Evolutionary conservation across 2,888 invertebrate genomes (phyloP).

Genomic region (Ashinkailepas kermadecensis): DNA sequence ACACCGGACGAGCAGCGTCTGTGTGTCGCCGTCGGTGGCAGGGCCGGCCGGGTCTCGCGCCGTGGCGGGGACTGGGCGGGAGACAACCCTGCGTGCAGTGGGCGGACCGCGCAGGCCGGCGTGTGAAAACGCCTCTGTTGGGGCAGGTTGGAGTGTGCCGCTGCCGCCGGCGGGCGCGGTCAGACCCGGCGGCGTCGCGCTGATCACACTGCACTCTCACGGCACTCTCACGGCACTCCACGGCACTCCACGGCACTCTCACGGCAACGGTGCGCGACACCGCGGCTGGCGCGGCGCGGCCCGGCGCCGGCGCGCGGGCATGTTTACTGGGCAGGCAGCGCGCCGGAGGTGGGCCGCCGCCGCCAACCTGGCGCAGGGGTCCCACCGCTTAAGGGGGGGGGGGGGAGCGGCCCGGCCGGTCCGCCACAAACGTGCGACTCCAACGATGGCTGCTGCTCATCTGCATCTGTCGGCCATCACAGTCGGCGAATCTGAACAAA

Average conservation of each 20-base stretch:
- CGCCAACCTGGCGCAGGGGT: background rate
- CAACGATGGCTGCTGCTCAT: no score
- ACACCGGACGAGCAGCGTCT: no score
- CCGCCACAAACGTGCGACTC: no score
- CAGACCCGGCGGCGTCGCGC: background rate
- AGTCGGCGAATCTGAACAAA: background rate
- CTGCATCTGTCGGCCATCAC: background rate
- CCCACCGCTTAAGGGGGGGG: background rate
- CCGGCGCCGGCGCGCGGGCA: background rate
- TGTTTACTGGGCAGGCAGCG: background rate
- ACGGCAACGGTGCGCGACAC: constrained; percentile 4
- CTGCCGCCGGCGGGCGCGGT: background rate
- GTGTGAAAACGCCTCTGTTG: constrained; percentile 5
- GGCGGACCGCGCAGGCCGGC: background rate
- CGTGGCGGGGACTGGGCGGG: background rate
- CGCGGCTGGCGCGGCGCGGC: background rate
- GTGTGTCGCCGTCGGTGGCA: background rate
- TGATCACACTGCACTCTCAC: background rate
- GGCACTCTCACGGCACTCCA: background rate
- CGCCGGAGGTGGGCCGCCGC: background rate
- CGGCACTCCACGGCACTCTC: background rate
- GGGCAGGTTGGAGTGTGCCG: background rate
- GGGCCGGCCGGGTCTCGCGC: background rate
- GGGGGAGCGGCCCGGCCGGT: background rate
- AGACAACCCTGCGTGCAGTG: background rate